Percentiles rank a stretch among this genome's conserved stretches.
phyloP scores from a whole-genome alignment of 2,888 invertebrate species.

The Plebejus anna region DNA sequence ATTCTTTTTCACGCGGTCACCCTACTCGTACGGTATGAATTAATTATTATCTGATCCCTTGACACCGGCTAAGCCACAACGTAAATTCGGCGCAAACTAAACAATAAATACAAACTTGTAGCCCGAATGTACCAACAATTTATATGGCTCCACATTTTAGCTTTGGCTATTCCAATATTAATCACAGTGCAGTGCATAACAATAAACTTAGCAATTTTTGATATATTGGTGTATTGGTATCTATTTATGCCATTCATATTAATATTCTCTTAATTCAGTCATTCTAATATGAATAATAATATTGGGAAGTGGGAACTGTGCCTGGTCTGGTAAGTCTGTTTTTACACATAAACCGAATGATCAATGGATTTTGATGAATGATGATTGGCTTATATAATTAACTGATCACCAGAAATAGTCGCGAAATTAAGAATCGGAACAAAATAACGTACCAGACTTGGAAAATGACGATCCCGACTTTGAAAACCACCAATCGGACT shows the following conservation, averaged over 20 bases:
- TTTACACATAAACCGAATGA: too few species aligned
- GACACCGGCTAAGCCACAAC: constrained; percentile 25
- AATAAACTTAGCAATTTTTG: neutral
- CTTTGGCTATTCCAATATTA: neutral
- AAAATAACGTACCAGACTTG: too few species aligned
- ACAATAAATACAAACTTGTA: constrained; percentile 23
- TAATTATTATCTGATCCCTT: constrained; percentile 31
- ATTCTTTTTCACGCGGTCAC: neutral
- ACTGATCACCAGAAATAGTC: too few species aligned
- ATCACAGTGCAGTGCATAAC: neutral
- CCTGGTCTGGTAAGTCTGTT: neutral
- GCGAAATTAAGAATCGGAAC: too few species aligned
- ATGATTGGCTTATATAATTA: too few species aligned
- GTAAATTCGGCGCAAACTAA: constrained; percentile 24
- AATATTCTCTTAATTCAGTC: too few species aligned
- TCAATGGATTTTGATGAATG: too few species aligned
- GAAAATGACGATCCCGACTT: too few species aligned
- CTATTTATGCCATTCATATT: neutral
- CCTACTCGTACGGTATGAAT: constrained; percentile 29
- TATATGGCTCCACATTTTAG: neutral
- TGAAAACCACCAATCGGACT: too few species aligned
- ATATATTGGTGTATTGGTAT: neutral
- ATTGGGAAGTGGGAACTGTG: too few species aligned
- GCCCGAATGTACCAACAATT: constrained; percentile 12
- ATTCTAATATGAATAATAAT: too few species aligned